A percentile compares a stretch with the other conserved stretches of the same genome.
These are phyloP conservation scores for Acronicta aceris DNA, from an alignment of 2,888 invertebrate species.

Conservation along the genomic window DNA sequence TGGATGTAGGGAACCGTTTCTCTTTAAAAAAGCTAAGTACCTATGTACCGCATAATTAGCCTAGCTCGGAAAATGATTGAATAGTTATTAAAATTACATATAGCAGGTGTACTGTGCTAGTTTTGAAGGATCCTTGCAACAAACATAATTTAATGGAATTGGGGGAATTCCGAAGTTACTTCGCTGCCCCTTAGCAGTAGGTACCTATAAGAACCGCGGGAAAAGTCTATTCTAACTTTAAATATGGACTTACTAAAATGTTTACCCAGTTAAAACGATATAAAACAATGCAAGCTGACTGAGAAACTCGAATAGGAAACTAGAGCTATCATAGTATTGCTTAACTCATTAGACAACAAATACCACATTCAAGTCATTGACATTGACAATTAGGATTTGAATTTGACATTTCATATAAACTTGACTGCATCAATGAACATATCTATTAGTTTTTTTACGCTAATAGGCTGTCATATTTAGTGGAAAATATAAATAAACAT, in stretches of 20 bases:
- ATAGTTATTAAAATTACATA: too few relatives aligned
- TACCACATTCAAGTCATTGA: slow-evolving; percentile 15
- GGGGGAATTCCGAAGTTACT: too few relatives aligned
- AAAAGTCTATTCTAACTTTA: background rate
- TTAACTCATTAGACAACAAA: slow-evolving; percentile 23
- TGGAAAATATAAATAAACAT: slow-evolving; percentile 36
- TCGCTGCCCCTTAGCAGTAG: too few relatives aligned
- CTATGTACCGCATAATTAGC: too few relatives aligned
- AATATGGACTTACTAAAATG: slow-evolving; percentile 9
- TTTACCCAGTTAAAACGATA: slow-evolving; percentile 45
- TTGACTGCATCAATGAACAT: slow-evolving; percentile 71
- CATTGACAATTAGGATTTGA: slow-evolving; percentile 42
- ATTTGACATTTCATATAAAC: slow-evolving; percentile 47
- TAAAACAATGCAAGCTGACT: slow-evolving; percentile 46
- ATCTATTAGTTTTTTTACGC: slow-evolving; percentile 71
- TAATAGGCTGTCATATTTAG: slow-evolving; percentile 54
- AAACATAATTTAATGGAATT: too few relatives aligned
- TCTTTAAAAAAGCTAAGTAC: too few relatives aligned
- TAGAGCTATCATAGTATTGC: slow-evolving; percentile 44
- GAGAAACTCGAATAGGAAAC: slow-evolving; percentile 37
- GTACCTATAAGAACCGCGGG: too few relatives aligned
- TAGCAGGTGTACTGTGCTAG: too few relatives aligned
- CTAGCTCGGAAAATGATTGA: too few relatives aligned
- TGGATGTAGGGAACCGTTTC: too few relatives aligned
- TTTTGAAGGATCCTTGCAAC: too few relatives aligned